Conservation (phyloP, 1,140 invertebrate genomes). For the Trinorchestia longiramus region DNA sequence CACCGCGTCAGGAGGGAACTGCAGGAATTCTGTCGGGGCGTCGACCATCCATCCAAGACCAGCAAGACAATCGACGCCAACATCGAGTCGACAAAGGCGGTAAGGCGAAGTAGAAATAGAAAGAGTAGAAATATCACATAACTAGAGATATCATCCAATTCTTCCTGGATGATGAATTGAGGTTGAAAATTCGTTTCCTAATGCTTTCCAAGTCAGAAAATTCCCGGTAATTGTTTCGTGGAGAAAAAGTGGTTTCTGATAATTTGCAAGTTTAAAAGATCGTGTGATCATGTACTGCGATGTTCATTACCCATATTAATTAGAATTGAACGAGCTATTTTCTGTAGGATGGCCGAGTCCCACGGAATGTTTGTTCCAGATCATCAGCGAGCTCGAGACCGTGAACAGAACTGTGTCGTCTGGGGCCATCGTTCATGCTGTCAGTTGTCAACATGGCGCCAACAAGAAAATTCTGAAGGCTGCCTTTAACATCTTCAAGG, state of each 20-base stretch:
- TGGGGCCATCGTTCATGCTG: neutral
- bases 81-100: neutral
- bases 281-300: neutral
- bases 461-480: slow-evolving; percentile 36
- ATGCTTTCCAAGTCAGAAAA: too few species aligned
- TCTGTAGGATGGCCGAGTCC: neutral
- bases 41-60: neutral
- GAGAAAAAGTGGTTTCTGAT: too few species aligned
- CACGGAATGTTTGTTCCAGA: neutral
- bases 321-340: neutral
- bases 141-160: neutral
- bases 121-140: too few species aligned
- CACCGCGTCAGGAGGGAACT: neutral
- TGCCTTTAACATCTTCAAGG: slow-evolving; percentile 21
- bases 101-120: neutral
- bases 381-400: neutral
- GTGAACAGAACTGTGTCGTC: neutral
- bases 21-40: neutral
- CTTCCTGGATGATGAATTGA: neutral
- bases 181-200: neutral
- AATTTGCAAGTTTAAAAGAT: neutral
- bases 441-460: neutral
- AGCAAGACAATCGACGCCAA: slow-evolving; percentile 27
- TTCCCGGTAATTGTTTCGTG: too few species aligned
- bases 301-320: neutral